phyloP scores from a whole-genome alignment of 2,113 vertebrate genomes.

The Cichladusa arquata region DNA sequence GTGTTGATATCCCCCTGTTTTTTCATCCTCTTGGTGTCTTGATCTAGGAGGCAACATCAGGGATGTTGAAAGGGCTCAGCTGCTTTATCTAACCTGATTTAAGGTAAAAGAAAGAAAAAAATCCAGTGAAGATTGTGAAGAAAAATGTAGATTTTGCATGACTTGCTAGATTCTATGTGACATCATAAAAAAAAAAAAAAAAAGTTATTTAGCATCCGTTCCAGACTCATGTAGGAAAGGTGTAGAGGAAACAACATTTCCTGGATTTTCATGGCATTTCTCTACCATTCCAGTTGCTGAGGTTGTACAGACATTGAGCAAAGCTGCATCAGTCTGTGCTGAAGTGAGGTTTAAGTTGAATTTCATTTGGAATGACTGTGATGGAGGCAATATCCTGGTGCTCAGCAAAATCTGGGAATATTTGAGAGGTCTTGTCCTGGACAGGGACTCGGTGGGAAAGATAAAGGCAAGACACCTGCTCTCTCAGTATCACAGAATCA shows the following conservation, averaged over 20 bases:
- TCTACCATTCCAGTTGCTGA: not conserved
- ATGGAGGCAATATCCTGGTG: not conserved
- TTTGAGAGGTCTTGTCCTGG: not conserved
- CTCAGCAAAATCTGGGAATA: not conserved
- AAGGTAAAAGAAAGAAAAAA: not conserved
- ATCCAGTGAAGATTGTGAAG: fast-evolving
- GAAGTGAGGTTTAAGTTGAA: not conserved
- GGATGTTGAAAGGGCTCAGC: not conserved
- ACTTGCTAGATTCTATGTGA: not conserved
- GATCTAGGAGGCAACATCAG: fast-evolving
- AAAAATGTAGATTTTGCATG: not conserved
- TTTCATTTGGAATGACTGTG: not conserved
- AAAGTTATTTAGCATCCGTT: not conserved
- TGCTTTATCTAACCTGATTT: not conserved
- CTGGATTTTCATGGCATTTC: not conserved
- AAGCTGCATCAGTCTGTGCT: not conserved
- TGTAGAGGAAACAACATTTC: not conserved
- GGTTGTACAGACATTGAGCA: too few relatives aligned
- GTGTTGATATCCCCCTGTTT: not conserved
- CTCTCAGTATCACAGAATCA: not conserved
- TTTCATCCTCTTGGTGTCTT: not conserved
- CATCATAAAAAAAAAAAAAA: not conserved
- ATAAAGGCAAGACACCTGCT: not conserved
- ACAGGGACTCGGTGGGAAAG: not conserved
- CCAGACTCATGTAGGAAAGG: not conserved